Evolutionary conservation across 2,797 vertebrate genomes (phyloP).

Genomic region (Diglossa cyanea): DNA sequence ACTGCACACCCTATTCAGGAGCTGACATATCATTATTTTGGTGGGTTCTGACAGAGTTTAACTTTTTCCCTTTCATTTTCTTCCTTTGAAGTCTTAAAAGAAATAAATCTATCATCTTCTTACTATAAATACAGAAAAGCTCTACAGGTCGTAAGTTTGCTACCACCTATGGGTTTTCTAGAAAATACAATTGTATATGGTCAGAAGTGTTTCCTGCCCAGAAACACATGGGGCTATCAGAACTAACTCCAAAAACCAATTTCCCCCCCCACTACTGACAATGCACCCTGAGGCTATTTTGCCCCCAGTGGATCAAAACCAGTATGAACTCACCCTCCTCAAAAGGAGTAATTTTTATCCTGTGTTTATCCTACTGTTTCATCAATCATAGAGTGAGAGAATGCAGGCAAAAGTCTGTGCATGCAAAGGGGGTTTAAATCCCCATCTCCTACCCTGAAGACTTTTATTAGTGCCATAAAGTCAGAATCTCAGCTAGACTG

Average conservation of each 20-base stretch:
- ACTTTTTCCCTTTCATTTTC: neutral
- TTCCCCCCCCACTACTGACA: neutral
- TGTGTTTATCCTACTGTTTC: neutral
- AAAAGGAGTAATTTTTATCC: neutral
- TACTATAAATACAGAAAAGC: neutral
- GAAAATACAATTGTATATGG: rapidly evolving
- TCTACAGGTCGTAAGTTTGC: neutral
- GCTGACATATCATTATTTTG: neutral
- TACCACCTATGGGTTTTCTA: neutral
- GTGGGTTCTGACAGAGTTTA: neutral
- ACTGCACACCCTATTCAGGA: neutral
- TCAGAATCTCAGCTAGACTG: neutral
- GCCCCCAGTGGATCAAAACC: neutral
- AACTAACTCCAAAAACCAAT: neutral
- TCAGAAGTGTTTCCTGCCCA: neutral
- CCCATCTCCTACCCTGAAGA: neutral
- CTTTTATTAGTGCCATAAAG: neutral
- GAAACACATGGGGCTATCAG: rapidly evolving
- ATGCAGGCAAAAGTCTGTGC: neutral
- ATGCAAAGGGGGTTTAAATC: neutral
- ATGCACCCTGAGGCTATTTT: neutral
- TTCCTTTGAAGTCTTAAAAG: neutral
- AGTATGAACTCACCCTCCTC: neutral
- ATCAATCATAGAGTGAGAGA: neutral
- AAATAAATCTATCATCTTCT: neutral